phyloP scores from a whole-genome alignment of 2,113 vertebrate species.

The Laterallus jamaicensis region DNA sequence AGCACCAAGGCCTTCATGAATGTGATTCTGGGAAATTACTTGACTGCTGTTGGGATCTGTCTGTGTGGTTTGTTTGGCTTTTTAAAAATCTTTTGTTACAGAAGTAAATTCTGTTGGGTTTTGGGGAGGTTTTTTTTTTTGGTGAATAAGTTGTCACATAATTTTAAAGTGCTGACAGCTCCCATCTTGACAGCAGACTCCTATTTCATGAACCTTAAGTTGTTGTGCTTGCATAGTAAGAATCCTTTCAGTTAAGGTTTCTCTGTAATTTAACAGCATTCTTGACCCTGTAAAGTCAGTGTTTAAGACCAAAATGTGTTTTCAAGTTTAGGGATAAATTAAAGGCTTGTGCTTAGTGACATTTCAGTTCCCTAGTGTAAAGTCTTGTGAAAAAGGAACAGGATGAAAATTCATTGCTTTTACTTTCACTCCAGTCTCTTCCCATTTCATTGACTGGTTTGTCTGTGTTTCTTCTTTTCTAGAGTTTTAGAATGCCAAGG shows the following conservation, averaged over 20 bases:
- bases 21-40: neutral
- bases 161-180: conserved; percentile 33
- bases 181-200: conserved; percentile 19
- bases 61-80: neutral
- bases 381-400: neutral
- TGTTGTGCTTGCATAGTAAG: neutral
- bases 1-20: neutral
- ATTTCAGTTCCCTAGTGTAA: neutral
- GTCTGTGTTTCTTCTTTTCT: neutral
- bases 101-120: neutral
- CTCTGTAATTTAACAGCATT: neutral
- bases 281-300: neutral
- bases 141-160: conserved; percentile 11
- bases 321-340: neutral
- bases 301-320: neutral
- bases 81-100: neutral
- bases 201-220: neutral
- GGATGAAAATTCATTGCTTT: neutral
- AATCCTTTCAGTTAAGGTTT: neutral
- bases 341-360: neutral
- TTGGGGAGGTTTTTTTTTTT: neutral
- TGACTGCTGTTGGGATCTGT: neutral
- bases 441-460: neutral
- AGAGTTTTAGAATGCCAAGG: conserved; percentile 97
- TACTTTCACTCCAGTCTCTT: neutral